A percentile compares a stretch with the other conserved stretches of the same genome.
phyloP scores from a whole-genome alignment of 1,140 invertebrate genomes.

The Drosophila subobscura region DNA sequence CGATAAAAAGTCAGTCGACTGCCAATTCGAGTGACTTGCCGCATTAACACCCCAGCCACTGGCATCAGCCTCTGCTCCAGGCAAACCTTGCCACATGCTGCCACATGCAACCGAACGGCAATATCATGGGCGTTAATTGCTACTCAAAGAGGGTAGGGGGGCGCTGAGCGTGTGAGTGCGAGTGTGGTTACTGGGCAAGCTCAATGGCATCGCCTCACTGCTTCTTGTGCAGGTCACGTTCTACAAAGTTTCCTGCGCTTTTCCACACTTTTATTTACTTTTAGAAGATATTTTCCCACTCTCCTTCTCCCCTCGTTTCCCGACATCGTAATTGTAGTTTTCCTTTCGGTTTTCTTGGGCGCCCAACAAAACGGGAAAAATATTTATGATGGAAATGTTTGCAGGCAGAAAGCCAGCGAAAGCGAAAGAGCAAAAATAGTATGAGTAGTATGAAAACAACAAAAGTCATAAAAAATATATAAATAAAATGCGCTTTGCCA shows the following conservation, averaged over 20 bases:
- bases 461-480: constrained; percentile 54
- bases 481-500: constrained; percentile 49
- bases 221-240: constrained; percentile 55
- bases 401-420: not conserved
- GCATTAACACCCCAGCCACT: constrained; percentile 54
- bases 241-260: constrained; percentile 60
- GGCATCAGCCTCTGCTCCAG: not conserved
- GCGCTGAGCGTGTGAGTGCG: constrained; percentile 7
- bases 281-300: constrained; percentile 25
- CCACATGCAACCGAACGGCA: constrained; percentile 67
- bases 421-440: constrained; percentile 15
- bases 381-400: constrained; percentile 36
- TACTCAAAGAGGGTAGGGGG: constrained; percentile 49
- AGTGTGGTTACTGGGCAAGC: constrained; percentile 10
- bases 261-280: constrained; percentile 56
- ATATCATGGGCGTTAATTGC: constrained; percentile 76
- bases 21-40: constrained; percentile 69
- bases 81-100: constrained; percentile 36
- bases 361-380: constrained; percentile 19
- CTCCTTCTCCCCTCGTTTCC: not conserved
- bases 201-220: constrained; percentile 20
- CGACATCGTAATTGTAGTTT: constrained; percentile 40
- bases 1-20: constrained; percentile 56
- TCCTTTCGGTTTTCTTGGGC: constrained; percentile 39
- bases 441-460: constrained; percentile 22